phyloP scores from a whole-genome alignment of 2,113 vertebrate genomes.

The Catagonus wagneri region DNA sequence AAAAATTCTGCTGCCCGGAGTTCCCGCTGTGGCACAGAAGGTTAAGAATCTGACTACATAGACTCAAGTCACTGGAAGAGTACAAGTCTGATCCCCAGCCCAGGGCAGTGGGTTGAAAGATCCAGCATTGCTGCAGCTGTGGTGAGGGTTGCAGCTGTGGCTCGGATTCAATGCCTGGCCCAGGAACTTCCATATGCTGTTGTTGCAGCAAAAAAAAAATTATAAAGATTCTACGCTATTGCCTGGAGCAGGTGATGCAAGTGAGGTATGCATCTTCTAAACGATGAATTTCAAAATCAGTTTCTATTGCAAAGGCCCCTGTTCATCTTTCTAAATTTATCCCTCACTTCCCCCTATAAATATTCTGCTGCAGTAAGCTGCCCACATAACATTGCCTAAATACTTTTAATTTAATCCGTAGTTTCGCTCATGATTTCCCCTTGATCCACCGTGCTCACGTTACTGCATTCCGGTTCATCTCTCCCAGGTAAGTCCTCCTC shows the following conservation, averaged over 20 bases:
- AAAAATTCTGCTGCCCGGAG: background rate
- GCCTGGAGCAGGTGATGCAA: background rate
- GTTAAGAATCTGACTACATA: no score
- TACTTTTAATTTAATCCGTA: background rate
- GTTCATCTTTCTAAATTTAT: background rate
- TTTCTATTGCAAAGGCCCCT: background rate
- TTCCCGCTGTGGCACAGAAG: no score
- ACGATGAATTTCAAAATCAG: slow-evolving; percentile 14
- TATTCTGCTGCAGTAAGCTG: background rate
- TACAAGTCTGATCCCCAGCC: no score
- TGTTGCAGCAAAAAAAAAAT: no score
- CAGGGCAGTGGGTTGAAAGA: no score
- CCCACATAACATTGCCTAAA: background rate
- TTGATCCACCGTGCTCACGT: background rate
- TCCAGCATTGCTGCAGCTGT: no score
- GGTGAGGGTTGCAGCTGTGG: no score
- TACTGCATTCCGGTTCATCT: background rate
- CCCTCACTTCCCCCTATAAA: background rate
- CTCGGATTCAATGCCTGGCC: no score
- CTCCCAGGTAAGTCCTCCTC: background rate
- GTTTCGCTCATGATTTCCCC: background rate
- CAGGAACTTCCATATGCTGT: no score
- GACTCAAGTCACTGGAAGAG: no score
- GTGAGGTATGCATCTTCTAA: background rate
- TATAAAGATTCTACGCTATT: background rate